phyloP scores from a whole-genome alignment of 1,140 invertebrate genomes.

The roundworm (Caenorhabditis elegans) region WBcel235 BX284604.4:9305001-9305500 shows the following conservation, averaged over 20 bases:
- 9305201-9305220: too few species aligned
- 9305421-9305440: not conserved
- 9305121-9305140: too few species aligned
- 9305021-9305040: too few species aligned
- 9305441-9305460: not conserved
- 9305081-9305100: too few species aligned
- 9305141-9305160: too few species aligned
- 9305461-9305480: not conserved
- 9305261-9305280: conserved; percentile 2
- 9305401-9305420: not conserved
- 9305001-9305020: too few species aligned
- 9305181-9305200: too few species aligned
- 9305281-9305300: not conserved
- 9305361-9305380: not conserved
- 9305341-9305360: not conserved
- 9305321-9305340: not conserved
- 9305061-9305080: too few species aligned
- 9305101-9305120: too few species aligned
- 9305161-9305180: too few species aligned
- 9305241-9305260: not conserved
- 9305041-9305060: too few species aligned
- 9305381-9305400: not conserved
- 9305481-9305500: not conserved
- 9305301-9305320: not conserved
- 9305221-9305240: too few species aligned